These are phyloP conservation scores for Drosophila mauritiana DNA, from an alignment of 1,140 invertebrate species.

Conservation along the genomic window DNA sequence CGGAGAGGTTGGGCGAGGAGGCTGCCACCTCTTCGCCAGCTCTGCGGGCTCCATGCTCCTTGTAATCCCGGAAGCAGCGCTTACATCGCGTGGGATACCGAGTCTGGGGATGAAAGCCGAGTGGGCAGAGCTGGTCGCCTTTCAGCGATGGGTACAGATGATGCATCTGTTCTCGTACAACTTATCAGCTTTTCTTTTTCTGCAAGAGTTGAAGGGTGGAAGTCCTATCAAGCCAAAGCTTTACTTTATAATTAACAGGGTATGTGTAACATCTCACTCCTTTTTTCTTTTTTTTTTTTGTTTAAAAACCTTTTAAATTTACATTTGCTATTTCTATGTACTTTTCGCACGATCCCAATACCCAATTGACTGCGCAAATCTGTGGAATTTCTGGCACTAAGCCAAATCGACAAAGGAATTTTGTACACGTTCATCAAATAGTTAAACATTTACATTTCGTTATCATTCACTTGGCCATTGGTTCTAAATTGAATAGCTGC, in stretches of 20 bases:
- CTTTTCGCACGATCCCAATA: conserved; percentile 29
- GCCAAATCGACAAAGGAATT: conserved; percentile 72
- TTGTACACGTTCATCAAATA: conserved; percentile 51
- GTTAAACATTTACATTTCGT: conserved; percentile 27
- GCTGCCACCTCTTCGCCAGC: conserved; percentile 90
- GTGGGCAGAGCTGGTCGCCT: conserved; percentile 94
- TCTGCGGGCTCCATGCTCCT: conserved; percentile 92
- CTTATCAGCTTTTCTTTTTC: conserved; percentile 70
- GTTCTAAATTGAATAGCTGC: conserved; percentile 8
- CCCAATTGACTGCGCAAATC: conserved; percentile 41
- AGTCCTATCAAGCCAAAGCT: not conserved
- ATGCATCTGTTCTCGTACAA: conserved; percentile 87
- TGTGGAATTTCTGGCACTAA: conserved; percentile 67
- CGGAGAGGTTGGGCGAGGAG: conserved; percentile 90
- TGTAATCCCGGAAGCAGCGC: conserved; percentile 96
- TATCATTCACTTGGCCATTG: conserved; percentile 16
- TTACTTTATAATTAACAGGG: not conserved
- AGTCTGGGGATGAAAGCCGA: conserved; percentile 97
- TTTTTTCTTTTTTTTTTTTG: not conserved
- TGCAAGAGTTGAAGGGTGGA: conserved; percentile 23
- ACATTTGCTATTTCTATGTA: not conserved
- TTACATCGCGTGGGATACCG: conserved; percentile 96
- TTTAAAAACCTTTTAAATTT: not conserved
- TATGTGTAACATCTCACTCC: no score
- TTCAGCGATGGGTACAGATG: conserved; percentile 92